Evolutionary conservation across 1,140 invertebrate species (phyloP), one percentile per base, ranked within the genome.

Genomic region (Sycophaga agraensis): DNA sequence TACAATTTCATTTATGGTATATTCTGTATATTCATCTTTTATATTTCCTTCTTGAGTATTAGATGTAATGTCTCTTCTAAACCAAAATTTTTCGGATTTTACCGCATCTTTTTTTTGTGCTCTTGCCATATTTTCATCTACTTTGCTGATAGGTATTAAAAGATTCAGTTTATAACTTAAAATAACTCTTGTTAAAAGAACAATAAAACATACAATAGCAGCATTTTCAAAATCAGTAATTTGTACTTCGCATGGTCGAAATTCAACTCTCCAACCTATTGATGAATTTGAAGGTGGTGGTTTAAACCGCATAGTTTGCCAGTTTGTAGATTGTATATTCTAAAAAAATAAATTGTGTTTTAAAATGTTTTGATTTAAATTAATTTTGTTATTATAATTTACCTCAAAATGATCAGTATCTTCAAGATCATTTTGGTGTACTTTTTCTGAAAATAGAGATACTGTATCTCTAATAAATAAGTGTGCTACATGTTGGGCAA

Each of bases 241-340:
- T 82, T 99, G 98, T 6, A 95, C 89, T 84, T 99, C 98, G 78
- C 96, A 99, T 34, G 98, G 97, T 43, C 98, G 87, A 82, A 99
- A 99, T 83, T 99, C 98, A 2, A 99, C 98, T 65, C 98, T 85
- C 98, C 98, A 99, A 16, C 98, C 97, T 76, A 99, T 98, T 39
- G 91, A 87, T 11, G 94, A 97, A 74, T 96, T 90, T 1, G 92
- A 90, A 19, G 94, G 93, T 58, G 98, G 97, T 43, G 96, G 95
- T 81, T 99, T 99, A 81, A 99, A 99, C 16, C 98, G 85, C 97
- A 99, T 98, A 8, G 97, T 98, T 84, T 99, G 97, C 98, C 98
- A 99, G 82, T 99, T 99, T 6, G 98, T 99, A 0, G 97, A 99
- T 79, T 99, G 98, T 70, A 99, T 98, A 75, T 99, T 99, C 92